Base-by-base conservation (phyloP, 2,888 invertebrate species). In the Nephrocerus scutellatus region DNA sequence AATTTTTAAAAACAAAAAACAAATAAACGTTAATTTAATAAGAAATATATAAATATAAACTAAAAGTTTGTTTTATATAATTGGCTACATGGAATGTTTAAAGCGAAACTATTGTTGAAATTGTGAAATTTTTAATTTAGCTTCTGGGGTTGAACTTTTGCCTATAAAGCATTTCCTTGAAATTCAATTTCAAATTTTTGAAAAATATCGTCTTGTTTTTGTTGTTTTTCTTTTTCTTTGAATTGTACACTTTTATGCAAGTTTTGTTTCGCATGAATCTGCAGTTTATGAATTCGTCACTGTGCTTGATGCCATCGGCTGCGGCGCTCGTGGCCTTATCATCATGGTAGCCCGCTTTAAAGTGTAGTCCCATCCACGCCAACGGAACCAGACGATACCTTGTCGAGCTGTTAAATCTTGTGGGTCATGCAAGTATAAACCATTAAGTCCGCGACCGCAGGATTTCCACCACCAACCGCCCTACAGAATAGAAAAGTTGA, bases 401-500 rank as follows among this genome's bases (percentile, higher is more conserved):
- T 90, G 89, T 62, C 89, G 75, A 41, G 89, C 89, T 30, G 88
- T 89, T 45, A 88, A 74, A 69, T 90, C 89, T 67, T 89, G 88
- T 2, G 88, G 88, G 67, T 90, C 88, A 55, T 89, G 88, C 30
- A 90, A 72, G 60, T 91, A 90, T 21, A 90, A 76, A 10, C 90
- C 90, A 60, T 91, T 91, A 18, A 91, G 75, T 7, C 90, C 90
- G 56, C 90, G 76, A 16, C 90, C 90, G 60, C 90, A 91, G 1
- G 88, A 89, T 61, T 90, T 88, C 90, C 90, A 90, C 90, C 90
- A 91, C 90, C 90, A 91, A 5, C 90, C 90, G 34, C 90, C 90
- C 67, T 68, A 21, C 4, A 41, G 42, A 34, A 8, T 26, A n/a
- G 6, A 25, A 13, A 7, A 29, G 21, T 36, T 29, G 7, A 16